Base-by-base conservation (phyloP, 1,140 invertebrate genomes). In the Lysiphlebus fabarum region DNA sequence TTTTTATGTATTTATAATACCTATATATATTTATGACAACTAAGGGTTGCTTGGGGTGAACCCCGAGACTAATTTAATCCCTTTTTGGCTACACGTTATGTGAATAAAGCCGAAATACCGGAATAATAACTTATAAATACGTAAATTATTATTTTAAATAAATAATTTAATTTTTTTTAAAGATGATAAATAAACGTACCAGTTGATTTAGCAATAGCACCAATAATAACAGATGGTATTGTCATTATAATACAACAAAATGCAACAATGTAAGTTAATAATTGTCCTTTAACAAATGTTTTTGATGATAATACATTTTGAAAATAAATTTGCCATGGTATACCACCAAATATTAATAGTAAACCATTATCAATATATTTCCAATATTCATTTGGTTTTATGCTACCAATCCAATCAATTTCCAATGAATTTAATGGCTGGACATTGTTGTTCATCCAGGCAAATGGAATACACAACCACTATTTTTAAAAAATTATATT, bases 321-420 rank as follows among this genome's bases (percentile, higher is more conserved):
- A 79, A 99, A 99, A 74, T 98, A 99, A 5, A 98, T 95, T 89
- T 94, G 81, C 97, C 97, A 99, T 0, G 97, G 97, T 67, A 99
- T 98, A 33, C 97, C 97, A 7, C 97, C 97, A 70, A 98, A 97
- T 45, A 98, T 84, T 7, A 99, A 83, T 49, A 99, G 82, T 54
- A 99, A 80, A 26, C 91, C 93, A 63, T 92, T 89, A 80, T 99
- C 97, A 17, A 95, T 71, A 74, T 98, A 99, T 53, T 84, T 86
- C 72, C 90, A 93, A 44, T 89, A 86, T 58, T 92, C 87, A 6
- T 84, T 76, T 0, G 85, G 75, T 7, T 89, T 83, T 5, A 98
- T 80, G 9, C 82, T 75, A 0, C 95, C 94, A 50, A 98, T 90
- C 95, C 95, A 98, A 68, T 93, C 89, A 11, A 93, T 90, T 9